Evolutionary conservation across 1,140 invertebrate genomes (phyloP), one percentile per base, ranked within the genome.

Genomic region (Caenorhabditis inopinata): DNA sequence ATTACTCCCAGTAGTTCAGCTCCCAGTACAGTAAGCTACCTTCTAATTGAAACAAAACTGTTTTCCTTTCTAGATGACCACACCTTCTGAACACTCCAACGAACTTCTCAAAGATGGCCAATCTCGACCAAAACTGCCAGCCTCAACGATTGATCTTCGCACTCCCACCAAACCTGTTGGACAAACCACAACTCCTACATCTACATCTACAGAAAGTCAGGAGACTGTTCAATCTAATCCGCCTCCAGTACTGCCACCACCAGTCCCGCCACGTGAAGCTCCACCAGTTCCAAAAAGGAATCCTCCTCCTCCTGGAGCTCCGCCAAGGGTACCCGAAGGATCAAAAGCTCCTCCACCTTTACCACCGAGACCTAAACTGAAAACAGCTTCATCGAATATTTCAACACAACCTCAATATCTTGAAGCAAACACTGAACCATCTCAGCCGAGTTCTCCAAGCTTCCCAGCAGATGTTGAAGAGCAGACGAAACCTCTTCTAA

Each of bases 61-160:
- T 29, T 42, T 82, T 49, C 11, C n/a, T n/a, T n/a, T n/a, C n/a
- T n/a, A 86, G 85, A 78, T 82, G 12, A 81, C 74, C 3, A 86
- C 86, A 11, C 85, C 85, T 18, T 86, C 85, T 6, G 74, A 82
- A 2, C 84, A 85, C 4, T 78, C 32, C 9, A 81, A 81, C n/a
- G 83, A 85, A 48, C 18, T 68, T 21, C 16, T 82, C 1, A 74
- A 79, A 76, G 48, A 51, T n/a, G n/a, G n/a, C n/a, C n/a, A n/a
- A 14, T 9, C 38, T 42, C 21, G 29, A 12, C 45, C 77, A 5
- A 83, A 80, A 21, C 47, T 83, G 14, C 82, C 78, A 1, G 78
- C 82, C 6, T 74, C 82, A 16, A 51, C 82, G 6, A 49, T 81
- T 21, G 82, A 83, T 27, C 76, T 62, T 16, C 38, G 79, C 1